Base-by-base conservation (phyloP, 2,888 invertebrate genomes). In the Endotricha flammealis region DNA sequence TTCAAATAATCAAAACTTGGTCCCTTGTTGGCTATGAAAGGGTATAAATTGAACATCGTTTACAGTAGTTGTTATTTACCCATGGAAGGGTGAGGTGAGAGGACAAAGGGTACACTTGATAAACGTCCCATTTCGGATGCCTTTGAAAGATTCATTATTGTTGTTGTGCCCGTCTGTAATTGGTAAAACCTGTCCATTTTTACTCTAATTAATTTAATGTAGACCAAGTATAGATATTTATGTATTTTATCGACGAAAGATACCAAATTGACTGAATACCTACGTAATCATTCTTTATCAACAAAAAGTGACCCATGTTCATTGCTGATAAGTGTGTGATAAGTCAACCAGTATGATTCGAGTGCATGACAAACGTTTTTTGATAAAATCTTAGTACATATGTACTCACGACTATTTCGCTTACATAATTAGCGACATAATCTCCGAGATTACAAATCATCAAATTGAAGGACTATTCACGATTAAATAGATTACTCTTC, bases 401-500 rank as follows among this genome's bases (percentile, higher is more conserved):
- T n/a, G n/a, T n/a, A n/a, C n/a, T n/a, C n/a, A n/a, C n/a, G n/a
- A n/a, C n/a, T n/a, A n/a, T n/a, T n/a, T n/a, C n/a, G n/a, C n/a
- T n/a, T n/a, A n/a, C n/a, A n/a, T n/a, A n/a, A n/a, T n/a, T n/a
- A n/a, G n/a, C n/a, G n/a, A n/a, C n/a, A n/a, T n/a, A n/a, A n/a
- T n/a, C n/a, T n/a, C n/a, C n/a, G n/a, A n/a, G n/a, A n/a, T n/a
- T n/a, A n/a, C n/a, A n/a, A 8, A 13, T 17, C 8, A 33, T 12
- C 14, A 32, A 28, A 23, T 9, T 54, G 38, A 37, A 58, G 53
- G 41, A 53, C 51, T 56, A 46, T 59, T 51, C 54, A 52, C 43
- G 14, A 23, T 37, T 53, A 59, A 59, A 65, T 61, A 61, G 61
- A 61, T 66, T 64, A 66, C 56, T 50, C 58, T 62, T 66, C 56